A percentile compares a stretch with the other conserved stretches of the same genome.
Evolutionary conservation across 2,113 vertebrate genomes (phyloP).

Genomic region (Cairina moschata): DNA sequence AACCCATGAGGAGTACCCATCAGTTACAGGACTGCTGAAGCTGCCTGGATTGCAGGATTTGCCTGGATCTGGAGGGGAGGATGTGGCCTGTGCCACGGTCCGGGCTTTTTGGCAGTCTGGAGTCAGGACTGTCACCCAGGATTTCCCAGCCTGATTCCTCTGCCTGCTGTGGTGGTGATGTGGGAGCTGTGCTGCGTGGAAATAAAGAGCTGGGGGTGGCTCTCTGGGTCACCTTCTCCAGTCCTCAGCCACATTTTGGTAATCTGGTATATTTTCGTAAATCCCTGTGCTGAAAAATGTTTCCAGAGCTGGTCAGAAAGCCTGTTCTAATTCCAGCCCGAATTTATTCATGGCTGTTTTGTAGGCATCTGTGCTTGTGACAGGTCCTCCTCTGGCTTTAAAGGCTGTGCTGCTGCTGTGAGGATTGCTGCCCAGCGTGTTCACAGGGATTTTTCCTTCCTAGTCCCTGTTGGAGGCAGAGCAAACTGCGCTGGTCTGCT

Average conservation of each 20-base stretch:
- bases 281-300: not conserved
- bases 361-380: accelerated
- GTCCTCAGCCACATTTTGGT: not conserved
- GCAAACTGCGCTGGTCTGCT: not conserved
- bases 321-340: not conserved
- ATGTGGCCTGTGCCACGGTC: not conserved
- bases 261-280: not conserved
- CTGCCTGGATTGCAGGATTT: accelerated
- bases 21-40: not conserved
- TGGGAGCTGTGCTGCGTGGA: not conserved
- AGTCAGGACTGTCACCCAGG: not conserved
- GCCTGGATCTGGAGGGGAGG: not conserved
- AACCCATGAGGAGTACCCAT: not conserved
- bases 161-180: not conserved
- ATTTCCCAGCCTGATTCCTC: not conserved
- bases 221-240: not conserved
- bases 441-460: not conserved
- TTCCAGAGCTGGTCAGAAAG: not conserved
- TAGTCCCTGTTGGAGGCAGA: not conserved
- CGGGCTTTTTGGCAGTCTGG: accelerated
- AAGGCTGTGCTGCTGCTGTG: accelerated
- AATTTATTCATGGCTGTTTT: not conserved
- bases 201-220: too few relatives aligned
- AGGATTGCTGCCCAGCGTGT: not conserved
- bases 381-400: not conserved